Evolutionary conservation across 2,888 invertebrate genomes (phyloP).

Genomic region (Cylloceria caligata): DNA sequence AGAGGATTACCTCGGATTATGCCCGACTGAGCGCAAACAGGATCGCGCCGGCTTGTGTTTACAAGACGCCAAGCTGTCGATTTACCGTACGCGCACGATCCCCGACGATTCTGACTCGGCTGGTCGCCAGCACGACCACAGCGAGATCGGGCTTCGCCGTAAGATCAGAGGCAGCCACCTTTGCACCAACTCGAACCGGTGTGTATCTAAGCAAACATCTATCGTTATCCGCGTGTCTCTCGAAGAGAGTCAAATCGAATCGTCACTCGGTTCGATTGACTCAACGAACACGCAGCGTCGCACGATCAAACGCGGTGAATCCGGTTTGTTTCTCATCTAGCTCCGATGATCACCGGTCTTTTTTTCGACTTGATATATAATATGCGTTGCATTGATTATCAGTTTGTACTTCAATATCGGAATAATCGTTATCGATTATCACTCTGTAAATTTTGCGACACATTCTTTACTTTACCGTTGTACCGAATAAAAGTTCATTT

Average conservation of each 20-base stretch:
- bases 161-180: slow-evolving; percentile 13
- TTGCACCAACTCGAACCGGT: slow-evolving; percentile 7
- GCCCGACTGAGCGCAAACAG: slow-evolving; percentile 83
- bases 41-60: slow-evolving; percentile 82
- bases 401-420: background rate
- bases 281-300: slow-evolving; percentile 44
- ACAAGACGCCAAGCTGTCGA: slow-evolving; percentile 83
- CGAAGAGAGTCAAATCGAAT: slow-evolving; percentile 71
- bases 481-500: too few species aligned
- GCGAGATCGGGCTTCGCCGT: slow-evolving; percentile 12
- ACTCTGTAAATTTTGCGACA: background rate
- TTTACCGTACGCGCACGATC: slow-evolving; percentile 74
- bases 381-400: background rate
- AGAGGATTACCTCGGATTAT: slow-evolving; percentile 84
- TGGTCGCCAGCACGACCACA: slow-evolving; percentile 6
- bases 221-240: slow-evolving; percentile 14
- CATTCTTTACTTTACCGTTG: too few species aligned
- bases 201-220: slow-evolving; percentile 9
- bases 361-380: background rate
- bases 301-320: slow-evolving; percentile 17
- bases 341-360: background rate
- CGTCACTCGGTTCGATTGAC: slow-evolving; percentile 72
- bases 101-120: slow-evolving; percentile 31
- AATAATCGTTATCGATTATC: background rate
- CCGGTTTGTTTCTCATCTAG: background rate